Evolutionary conservation across 2,113 vertebrate genomes (phyloP).

Genomic region (Paramisgurnus dabryanus): DNA sequence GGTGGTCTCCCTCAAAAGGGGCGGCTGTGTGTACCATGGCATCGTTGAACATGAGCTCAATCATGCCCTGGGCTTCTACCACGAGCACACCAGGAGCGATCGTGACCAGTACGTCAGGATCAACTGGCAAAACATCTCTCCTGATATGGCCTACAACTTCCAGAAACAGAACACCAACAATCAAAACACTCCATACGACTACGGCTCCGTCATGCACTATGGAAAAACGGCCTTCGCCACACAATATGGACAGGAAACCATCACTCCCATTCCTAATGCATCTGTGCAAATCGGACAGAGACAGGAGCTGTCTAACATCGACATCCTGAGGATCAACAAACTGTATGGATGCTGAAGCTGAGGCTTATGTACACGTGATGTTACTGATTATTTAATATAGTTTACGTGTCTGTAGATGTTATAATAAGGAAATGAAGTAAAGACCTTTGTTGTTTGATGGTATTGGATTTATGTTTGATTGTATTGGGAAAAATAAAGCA

Average conservation of each 20-base stretch:
- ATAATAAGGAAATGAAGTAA: too few relatives aligned
- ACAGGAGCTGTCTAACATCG: constrained; percentile 20
- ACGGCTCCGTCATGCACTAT: constrained; percentile 59
- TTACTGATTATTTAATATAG: too few relatives aligned
- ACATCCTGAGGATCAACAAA: constrained; percentile 54
- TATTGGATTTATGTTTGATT: too few relatives aligned
- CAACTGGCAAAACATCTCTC: constrained; percentile 53
- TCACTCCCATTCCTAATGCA: constrained; percentile 48
- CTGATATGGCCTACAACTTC: constrained; percentile 43
- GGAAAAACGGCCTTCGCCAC: constrained; percentile 49
- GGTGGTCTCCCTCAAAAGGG: constrained; percentile 53
- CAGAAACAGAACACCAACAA: constrained; percentile 50
- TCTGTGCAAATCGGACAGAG: constrained; percentile 51
- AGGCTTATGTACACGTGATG: too few relatives aligned
- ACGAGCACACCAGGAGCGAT: constrained; percentile 63
- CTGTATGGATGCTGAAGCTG: constrained; percentile 43
- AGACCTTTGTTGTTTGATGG: too few relatives aligned
- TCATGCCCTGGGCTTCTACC: constrained; percentile 63
- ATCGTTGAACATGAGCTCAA: constrained; percentile 58
- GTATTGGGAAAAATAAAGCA: too few relatives aligned
- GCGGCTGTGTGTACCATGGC: constrained; percentile 46
- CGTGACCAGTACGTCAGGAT: constrained; percentile 58
- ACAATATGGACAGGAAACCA: constrained; percentile 40
- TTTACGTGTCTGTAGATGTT: too few relatives aligned
- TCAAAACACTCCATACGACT: constrained; percentile 55